Evolutionary conservation across 2,113 vertebrate species (phyloP).

Genomic region (Acanthochromis polyacanthus): DNA sequence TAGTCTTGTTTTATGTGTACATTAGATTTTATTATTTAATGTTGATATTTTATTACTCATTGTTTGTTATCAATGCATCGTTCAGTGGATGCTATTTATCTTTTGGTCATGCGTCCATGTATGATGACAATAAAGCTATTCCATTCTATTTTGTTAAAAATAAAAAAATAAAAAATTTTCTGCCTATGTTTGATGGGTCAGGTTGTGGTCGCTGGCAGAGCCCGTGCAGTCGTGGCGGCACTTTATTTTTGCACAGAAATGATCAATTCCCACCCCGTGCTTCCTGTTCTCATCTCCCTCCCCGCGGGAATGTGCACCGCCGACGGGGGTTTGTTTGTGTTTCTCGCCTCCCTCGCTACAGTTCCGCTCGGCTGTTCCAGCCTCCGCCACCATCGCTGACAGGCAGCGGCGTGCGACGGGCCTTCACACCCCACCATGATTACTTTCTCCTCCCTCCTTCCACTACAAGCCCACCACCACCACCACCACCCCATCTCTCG

Average conservation of each 20-base stretch:
- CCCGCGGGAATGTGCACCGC: background rate
- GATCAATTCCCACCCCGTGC: conserved; percentile 10
- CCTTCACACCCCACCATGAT: conserved; percentile 64
- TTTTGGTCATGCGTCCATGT: too few species aligned
- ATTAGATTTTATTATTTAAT: too few species aligned
- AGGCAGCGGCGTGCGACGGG: conserved; percentile 65
- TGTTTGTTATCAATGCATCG: too few species aligned
- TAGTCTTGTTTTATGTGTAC: too few species aligned
- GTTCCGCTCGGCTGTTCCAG: conserved; percentile 62
- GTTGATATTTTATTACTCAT: too few species aligned
- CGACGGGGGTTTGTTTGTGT: conserved; percentile 61
- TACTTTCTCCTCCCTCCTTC: conserved; percentile 49
- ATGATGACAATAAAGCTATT: too few species aligned
- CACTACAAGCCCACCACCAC: conserved; percentile 7
- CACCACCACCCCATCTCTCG: background rate
- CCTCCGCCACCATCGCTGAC: conserved; percentile 37
- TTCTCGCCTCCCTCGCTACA: conserved; percentile 39
- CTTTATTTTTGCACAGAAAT: conserved; percentile 45
- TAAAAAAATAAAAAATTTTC: too few species aligned
- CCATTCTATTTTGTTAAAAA: too few species aligned
- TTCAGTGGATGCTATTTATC: too few species aligned
- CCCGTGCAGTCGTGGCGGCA: conserved; percentile 1
- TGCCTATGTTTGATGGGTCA: too few species aligned
- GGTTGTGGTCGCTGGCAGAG: background rate
- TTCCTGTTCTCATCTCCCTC: conserved; percentile 15